Percentiles rank a stretch among this genome's conserved stretches.
Evolutionary conservation across 2,888 invertebrate species (phyloP).

Genomic region (Vannuccia rotundouncinata): DNA sequence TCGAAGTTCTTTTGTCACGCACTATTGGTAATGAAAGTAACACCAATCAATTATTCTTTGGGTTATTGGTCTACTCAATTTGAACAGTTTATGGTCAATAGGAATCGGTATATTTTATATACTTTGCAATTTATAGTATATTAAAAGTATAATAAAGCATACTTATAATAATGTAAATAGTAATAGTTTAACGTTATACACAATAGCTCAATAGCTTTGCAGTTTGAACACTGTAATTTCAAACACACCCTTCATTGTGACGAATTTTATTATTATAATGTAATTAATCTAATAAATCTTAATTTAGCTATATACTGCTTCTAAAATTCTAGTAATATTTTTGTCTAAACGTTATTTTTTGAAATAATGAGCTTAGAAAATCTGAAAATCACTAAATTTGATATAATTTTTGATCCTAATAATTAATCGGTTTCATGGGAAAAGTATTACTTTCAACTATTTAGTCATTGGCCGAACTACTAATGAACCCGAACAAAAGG

Average conservation of each 20-base stretch:
- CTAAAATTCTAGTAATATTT: slow-evolving; percentile 18
- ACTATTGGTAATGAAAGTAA: slow-evolving; percentile 4
- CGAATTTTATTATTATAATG: not conserved
- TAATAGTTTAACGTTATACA: slow-evolving; percentile 8
- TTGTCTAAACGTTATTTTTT: not conserved
- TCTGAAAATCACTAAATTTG: not conserved
- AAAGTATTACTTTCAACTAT: not conserved
- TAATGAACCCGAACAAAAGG: not conserved
- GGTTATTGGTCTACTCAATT: not conserved
- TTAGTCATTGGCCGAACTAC: not conserved
- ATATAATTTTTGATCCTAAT: not conserved
- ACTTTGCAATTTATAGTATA: slow-evolving; percentile 1
- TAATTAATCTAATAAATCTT: not conserved
- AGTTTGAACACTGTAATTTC: not conserved
- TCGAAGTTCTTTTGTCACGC: not conserved
- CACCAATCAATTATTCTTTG: not conserved
- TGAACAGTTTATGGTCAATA: not conserved
- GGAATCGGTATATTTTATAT: not conserved
- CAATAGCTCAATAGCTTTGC: not conserved
- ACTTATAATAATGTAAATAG: not conserved
- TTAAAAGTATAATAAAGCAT: slow-evolving; percentile 8
- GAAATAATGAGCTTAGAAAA: not conserved
- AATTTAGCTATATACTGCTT: slow-evolving; percentile 5
- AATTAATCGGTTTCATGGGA: not conserved
- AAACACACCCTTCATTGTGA: not conserved